Conservation (phyloP, 2,797 vertebrate species). For the Falco rusticolus region DNA sequence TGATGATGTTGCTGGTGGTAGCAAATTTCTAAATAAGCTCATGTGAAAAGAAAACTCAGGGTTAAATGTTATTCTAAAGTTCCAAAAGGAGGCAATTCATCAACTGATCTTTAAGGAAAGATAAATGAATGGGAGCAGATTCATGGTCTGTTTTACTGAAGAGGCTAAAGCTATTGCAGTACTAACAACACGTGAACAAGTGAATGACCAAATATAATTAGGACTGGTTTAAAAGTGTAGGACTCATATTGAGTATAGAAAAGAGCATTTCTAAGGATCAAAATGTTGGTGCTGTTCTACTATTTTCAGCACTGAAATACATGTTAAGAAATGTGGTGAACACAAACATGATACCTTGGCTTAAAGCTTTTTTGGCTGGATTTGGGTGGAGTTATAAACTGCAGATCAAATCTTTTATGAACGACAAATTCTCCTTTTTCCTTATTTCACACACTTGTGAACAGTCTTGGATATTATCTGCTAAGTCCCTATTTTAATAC, state of each 20-base stretch:
- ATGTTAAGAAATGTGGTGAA: not conserved
- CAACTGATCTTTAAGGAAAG: not conserved
- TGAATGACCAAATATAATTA: not conserved
- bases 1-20: not conserved
- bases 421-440: not conserved
- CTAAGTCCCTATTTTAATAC: not conserved
- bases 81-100: not conserved
- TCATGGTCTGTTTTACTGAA: not conserved
- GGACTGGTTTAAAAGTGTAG: not conserved
- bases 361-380: not conserved
- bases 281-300: not conserved
- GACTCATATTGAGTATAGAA: not conserved
- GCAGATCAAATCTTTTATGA: not conserved
- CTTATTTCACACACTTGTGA: not conserved
- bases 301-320: not conserved
- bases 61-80: not conserved
- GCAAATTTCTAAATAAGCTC: not conserved
- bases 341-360: not conserved
- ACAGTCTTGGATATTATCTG: not conserved
- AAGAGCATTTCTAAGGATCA: not conserved
- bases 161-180: not conserved
- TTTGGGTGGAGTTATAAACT: not conserved
- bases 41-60: not conserved
- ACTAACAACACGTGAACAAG: not conserved
- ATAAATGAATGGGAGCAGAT: not conserved